These are phyloP conservation scores for Cyprinella venusta DNA, from an alignment of 2,797 vertebrate genomes.

Conservation along the genomic window DNA sequence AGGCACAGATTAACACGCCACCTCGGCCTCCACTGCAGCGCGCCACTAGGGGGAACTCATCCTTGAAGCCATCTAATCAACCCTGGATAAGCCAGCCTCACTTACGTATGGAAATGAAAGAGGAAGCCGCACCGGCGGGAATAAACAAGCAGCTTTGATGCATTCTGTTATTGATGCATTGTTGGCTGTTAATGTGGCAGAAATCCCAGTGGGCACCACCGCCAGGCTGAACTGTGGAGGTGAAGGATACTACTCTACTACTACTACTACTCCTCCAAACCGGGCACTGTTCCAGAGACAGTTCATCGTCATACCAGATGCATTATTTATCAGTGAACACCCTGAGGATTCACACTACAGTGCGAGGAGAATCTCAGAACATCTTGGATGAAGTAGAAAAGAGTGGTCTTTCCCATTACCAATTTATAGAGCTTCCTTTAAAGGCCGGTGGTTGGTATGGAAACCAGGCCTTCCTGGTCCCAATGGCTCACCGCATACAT, in stretches of 20 bases:
- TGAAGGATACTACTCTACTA: conserved; percentile 28
- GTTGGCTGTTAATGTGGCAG: conserved; percentile 64
- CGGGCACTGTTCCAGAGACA: neutral
- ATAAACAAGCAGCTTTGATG: conserved; percentile 56
- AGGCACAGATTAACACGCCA: conserved; percentile 37
- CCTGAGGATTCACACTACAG: neutral
- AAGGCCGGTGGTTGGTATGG: conserved; percentile 55
- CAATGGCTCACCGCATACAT: conserved; percentile 26
- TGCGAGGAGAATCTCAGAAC: conserved; percentile 37
- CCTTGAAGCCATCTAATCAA: conserved; percentile 79
- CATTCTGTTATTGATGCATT: conserved; percentile 65
- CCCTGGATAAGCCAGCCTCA: conserved; percentile 60
- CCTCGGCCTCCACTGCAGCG: conserved; percentile 2
- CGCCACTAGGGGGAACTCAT: conserved; percentile 71
- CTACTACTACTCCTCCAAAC: neutral
- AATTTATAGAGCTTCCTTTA: neutral
- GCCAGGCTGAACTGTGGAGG: conserved; percentile 16
- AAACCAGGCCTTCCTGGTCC: conserved; percentile 37
- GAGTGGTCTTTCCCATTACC: conserved; percentile 22
- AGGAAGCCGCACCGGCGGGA: conserved; percentile 57
- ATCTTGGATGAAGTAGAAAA: conserved; percentile 27
- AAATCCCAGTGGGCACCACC: neutral
- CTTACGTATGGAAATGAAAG: conserved; percentile 75
- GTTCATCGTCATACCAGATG: neutral
- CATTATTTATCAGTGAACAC: conserved; percentile 10